phyloP scores from a whole-genome alignment of 2,888 invertebrate species.

The Syritta pipiens region DNA sequence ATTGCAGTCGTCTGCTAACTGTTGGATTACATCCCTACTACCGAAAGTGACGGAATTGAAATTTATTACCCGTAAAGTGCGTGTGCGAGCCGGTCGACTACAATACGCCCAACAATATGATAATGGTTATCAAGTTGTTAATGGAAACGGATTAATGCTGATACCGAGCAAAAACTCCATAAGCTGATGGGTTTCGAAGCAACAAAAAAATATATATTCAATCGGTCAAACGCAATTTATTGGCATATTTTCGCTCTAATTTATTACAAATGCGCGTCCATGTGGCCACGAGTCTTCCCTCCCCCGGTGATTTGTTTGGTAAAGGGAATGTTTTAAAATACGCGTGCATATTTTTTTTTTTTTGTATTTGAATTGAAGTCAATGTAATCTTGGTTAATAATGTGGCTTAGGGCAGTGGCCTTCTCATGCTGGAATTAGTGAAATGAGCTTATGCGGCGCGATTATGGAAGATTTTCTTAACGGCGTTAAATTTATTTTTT shows the following conservation, averaged over 20 bases:
- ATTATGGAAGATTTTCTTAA: too few species aligned
- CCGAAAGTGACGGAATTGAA: conserved; percentile 48
- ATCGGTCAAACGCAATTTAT: conserved; percentile 39
- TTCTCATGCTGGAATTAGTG: too few species aligned
- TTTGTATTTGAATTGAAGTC: too few species aligned
- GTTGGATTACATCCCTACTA: conserved; percentile 41
- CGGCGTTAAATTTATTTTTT: too few species aligned
- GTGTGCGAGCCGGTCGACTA: not conserved
- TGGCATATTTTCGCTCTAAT: conserved; percentile 28
- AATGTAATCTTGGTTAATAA: too few species aligned
- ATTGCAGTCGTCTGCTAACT: conserved; percentile 52
- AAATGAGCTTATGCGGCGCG: too few species aligned
- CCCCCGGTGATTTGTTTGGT: too few species aligned
- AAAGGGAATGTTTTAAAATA: too few species aligned
- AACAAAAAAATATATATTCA: conserved; percentile 41
- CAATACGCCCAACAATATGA: conserved; percentile 5
- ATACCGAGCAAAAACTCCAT: conserved; percentile 30
- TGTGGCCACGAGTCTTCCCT: too few species aligned
- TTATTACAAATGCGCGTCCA: conserved; percentile 51
- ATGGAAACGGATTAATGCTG: conserved; percentile 55
- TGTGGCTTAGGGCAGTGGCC: too few species aligned
- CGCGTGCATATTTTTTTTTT: too few species aligned
- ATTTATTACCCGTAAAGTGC: conserved; percentile 54
- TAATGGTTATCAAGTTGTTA: conserved; percentile 53
- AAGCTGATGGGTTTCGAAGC: conserved; percentile 42